Conservation (phyloP, 2,797 vertebrate species). For the Lutjanus campechanus region DNA sequence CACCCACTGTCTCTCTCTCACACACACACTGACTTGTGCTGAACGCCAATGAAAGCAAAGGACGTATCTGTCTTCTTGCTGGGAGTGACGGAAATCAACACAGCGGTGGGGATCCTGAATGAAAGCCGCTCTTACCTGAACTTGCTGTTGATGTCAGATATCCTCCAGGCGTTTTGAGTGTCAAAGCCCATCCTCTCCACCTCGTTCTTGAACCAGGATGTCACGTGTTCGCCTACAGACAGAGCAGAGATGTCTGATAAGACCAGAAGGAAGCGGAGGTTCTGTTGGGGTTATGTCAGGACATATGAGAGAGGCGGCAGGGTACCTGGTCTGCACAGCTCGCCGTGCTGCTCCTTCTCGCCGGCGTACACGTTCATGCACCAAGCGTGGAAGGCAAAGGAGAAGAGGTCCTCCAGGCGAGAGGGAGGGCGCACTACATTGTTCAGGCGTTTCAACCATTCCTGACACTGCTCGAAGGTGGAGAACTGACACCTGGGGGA, state of each 20-base stretch:
- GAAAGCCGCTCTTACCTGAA: slow-evolving; percentile 89
- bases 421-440: slow-evolving; percentile 89
- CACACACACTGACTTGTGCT: slow-evolving; percentile 42
- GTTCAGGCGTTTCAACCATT: slow-evolving; percentile 95
- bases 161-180: slow-evolving; percentile 98
- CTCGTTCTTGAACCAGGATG: slow-evolving; percentile 96
- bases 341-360: slow-evolving; percentile 96
- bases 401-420: slow-evolving; percentile 96
- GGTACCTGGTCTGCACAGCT: slow-evolving; percentile 94
- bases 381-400: slow-evolving; percentile 97
- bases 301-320: neutral
- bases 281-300: neutral
- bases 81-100: slow-evolving; percentile 21
- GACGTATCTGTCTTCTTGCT: slow-evolving; percentile 16
- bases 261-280: neutral
- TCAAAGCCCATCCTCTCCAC: slow-evolving; percentile 98
- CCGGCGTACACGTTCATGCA: slow-evolving; percentile 95
- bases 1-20: slow-evolving; percentile 48
- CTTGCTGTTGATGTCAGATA: slow-evolving; percentile 98
- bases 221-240: slow-evolving; percentile 93
- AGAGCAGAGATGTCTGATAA: slow-evolving; percentile 61
- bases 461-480: slow-evolving; percentile 97
- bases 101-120: slow-evolving; percentile 35
- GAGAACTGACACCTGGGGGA: slow-evolving; percentile 95
- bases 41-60: slow-evolving; percentile 51